Conservation (phyloP, 2,797 vertebrate genomes). For the Emys orbicularis region DNA sequence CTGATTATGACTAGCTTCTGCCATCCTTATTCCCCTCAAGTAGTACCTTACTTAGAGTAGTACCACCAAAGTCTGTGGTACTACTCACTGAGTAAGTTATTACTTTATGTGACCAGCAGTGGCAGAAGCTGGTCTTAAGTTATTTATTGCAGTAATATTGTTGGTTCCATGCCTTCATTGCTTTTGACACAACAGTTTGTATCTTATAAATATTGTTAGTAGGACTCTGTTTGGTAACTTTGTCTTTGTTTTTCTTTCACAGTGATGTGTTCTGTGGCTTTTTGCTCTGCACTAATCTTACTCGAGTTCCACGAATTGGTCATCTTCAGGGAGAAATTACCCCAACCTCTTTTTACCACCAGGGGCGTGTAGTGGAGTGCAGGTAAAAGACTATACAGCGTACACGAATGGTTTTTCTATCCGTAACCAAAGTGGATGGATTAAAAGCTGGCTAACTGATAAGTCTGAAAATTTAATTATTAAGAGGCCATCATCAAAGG, state of each 20-base stretch:
- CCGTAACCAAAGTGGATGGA: background rate
- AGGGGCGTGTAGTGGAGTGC: constrained; percentile 95
- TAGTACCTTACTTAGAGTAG: constrained; percentile 16
- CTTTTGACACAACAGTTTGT: background rate
- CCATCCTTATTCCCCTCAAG: background rate
- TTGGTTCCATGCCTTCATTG: background rate
- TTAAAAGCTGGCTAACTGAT: background rate
- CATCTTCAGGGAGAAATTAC: constrained; percentile 94
- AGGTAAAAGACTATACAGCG: constrained; percentile 85
- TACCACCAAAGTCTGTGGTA: background rate
- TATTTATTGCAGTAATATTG: background rate
- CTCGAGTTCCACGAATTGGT: constrained; percentile 91
- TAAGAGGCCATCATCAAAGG: background rate
- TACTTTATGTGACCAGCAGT: background rate
- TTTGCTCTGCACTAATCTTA: constrained; percentile 94
- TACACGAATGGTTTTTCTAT: background rate
- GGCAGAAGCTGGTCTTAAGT: background rate
- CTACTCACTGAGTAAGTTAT: background rate
- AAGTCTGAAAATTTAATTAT: background rate
- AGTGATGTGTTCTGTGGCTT: constrained; percentile 99
- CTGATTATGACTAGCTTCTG: background rate
- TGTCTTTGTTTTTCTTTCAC: constrained; percentile 57
- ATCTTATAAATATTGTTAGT: background rate
- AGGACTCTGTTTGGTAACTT: background rate
- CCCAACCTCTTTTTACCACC: constrained; percentile 95